phyloP scores from a whole-genome alignment of 2,888 invertebrate species.

The Bombyx huttoni region DNA sequence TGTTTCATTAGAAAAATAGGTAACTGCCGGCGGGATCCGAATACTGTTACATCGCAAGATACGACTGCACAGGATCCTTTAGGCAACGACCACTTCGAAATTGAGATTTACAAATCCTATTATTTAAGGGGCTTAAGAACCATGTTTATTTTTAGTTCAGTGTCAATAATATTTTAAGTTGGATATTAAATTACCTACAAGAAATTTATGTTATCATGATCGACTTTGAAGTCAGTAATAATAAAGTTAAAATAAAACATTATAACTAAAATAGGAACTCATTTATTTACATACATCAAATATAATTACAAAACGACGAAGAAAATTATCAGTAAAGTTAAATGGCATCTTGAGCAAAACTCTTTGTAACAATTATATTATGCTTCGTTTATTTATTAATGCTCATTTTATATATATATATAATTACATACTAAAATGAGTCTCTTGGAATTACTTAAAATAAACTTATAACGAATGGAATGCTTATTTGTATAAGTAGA shows the following conservation, averaged over 20 bases:
- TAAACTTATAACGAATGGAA: not conserved
- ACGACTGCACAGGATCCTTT: no score
- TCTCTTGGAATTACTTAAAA: not conserved
- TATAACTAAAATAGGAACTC: slow-evolving; percentile 61
- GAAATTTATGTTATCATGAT: no score
- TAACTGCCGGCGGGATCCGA: no score
- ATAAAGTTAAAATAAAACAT: slow-evolving; percentile 34
- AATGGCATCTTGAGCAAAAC: slow-evolving; percentile 67
- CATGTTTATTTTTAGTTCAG: no score
- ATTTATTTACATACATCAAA: slow-evolving; percentile 60
- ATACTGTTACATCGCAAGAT: no score
- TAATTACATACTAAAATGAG: not conserved
- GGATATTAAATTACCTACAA: no score
- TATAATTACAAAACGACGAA: slow-evolving; percentile 44
- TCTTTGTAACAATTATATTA: slow-evolving; percentile 21
- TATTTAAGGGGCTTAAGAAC: no score
- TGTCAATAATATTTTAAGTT: no score
- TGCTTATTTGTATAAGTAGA: not conserved
- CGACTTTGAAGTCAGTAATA: not conserved
- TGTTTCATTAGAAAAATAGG: no score
- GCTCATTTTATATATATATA: not conserved
- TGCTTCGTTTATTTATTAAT: not conserved
- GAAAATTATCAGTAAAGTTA: slow-evolving; percentile 29
- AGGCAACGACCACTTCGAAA: no score
- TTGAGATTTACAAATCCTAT: no score